Conservation (phyloP, 2,113 vertebrate genomes). For the Anolis sagrei region DNA sequence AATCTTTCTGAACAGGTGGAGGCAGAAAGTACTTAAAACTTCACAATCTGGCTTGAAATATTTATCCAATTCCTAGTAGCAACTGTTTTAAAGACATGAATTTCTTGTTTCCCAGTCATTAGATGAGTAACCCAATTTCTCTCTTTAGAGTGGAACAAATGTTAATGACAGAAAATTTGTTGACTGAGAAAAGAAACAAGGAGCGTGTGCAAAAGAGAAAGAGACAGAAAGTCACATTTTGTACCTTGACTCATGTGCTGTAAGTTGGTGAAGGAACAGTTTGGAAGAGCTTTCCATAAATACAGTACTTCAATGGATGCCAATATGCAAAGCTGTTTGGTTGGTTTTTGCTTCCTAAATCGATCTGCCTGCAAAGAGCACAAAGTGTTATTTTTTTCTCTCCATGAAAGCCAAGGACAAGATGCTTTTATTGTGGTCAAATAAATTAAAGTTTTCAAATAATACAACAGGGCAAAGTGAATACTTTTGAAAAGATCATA, state of each 20-base stretch:
- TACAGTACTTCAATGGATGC: slow-evolving; percentile 95
- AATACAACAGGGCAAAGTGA: background rate
- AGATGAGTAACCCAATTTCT: background rate
- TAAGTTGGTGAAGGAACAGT: slow-evolving; percentile 93
- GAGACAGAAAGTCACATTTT: background rate
- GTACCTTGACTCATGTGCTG: slow-evolving; percentile 98
- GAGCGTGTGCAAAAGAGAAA: background rate
- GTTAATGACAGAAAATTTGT: background rate
- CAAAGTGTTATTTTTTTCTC: background rate
- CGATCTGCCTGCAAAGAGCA: slow-evolving; percentile 85
- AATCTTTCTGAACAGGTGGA: background rate
- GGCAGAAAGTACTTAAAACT: background rate
- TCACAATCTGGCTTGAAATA: background rate
- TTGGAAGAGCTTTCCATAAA: slow-evolving; percentile 96
- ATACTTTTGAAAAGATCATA: background rate
- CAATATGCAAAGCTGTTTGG: slow-evolving; percentile 90
- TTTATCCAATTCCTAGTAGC: background rate
- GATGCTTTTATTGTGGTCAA: slow-evolving; percentile 17
- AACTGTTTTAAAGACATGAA: background rate
- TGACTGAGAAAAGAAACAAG: background rate
- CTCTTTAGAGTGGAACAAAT: background rate
- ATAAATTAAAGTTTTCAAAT: background rate
- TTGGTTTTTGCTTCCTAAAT: slow-evolving; percentile 88
- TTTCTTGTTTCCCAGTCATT: background rate
- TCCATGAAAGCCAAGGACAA: background rate